Evolutionary conservation across 2,888 invertebrate species (phyloP), one percentile per base, ranked within the genome.

Genomic region (Oeneis ivallda): DNA sequence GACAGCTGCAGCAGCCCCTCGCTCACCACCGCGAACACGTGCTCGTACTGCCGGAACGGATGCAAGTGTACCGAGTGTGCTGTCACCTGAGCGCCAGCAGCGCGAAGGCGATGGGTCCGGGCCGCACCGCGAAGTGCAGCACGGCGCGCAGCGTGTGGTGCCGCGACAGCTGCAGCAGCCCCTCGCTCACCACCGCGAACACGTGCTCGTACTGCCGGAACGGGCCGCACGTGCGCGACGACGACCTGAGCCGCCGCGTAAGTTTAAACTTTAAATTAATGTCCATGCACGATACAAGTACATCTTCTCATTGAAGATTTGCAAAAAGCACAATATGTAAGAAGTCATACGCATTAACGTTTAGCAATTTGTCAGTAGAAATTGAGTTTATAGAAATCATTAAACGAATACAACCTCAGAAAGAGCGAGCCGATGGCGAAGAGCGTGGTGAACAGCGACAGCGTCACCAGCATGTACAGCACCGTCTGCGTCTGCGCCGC

Each of bases 401-500:
- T 8, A 26, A 50, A 47, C 13, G 13, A 3, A 13, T 32, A 56
- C 88, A 75, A 95, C 95, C 91, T 87, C 4, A 94, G 87, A 69
- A 96, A 92, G n/a, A 95, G 85, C 15, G 94, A 94, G n/a, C 94
- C 95, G 50, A 94, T 79, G 0, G 88, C 90, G 19, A 94, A 92
- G 8, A 95, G 80, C 0, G 94, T 92, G 0, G 93, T 86, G 70
- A 95, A 89, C 57, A 95, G 90, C 0, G 95, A 94, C 59, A 95
- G 76, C 67, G 95, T 95, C 2, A 94, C 93, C 71, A 95, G 86
- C 76, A 94, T 93, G 71, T 95, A 92, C 72, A 96, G 94, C 64
- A 96, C 93, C 0, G 96, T 96, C 77, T 96, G 94, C 0, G 95
- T 95, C 78, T 96, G 95, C 13, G 96, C 94, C 1, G 96, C 95